Conservation (phyloP, 1,140 invertebrate genomes). For the Papilio machaon region DNA sequence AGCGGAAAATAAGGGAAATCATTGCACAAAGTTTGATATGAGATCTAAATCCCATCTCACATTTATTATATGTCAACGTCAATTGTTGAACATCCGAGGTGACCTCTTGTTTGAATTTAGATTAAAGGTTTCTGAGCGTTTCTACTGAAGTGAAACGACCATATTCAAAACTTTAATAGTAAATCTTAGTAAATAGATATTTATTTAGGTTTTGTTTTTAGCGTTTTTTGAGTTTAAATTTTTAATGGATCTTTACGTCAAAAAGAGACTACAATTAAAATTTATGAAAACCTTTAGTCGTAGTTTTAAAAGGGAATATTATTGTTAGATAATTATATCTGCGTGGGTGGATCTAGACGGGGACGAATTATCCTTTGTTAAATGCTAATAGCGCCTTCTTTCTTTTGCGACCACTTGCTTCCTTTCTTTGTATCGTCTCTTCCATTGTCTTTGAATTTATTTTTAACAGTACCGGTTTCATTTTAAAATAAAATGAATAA, state of each 20-base stretch:
- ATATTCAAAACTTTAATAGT: no score
- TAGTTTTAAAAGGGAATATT: constrained; percentile 14
- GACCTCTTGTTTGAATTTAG: background rate
- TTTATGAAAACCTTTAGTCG: background rate
- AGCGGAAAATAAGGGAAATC: constrained; percentile 37
- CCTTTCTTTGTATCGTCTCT: constrained; percentile 26
- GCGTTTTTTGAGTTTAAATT: background rate
- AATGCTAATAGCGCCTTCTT: constrained; percentile 20
- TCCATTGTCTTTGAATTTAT: constrained; percentile 12
- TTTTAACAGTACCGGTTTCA: constrained; percentile 15
- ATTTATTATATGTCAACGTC: constrained; percentile 28
- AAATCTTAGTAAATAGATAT: no score
- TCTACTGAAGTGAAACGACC: background rate
- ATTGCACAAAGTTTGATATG: constrained; percentile 27
- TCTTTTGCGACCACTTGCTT: constrained; percentile 18
- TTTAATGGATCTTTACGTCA: background rate
- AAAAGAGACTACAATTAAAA: background rate
- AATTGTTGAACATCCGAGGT: background rate
- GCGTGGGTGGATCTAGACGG: background rate
- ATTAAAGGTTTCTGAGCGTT: background rate
- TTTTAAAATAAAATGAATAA: constrained; percentile 12
- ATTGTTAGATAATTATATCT: constrained; percentile 23
- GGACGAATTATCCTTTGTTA: constrained; percentile 20
- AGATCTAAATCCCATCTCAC: constrained; percentile 33
- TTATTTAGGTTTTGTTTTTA: no score